A percentile compares a stretch with the other conserved stretches of the same genome.
Evolutionary conservation across 2,888 invertebrate species (phyloP).

Genomic region (Caenorhabditis macrosperma): DNA sequence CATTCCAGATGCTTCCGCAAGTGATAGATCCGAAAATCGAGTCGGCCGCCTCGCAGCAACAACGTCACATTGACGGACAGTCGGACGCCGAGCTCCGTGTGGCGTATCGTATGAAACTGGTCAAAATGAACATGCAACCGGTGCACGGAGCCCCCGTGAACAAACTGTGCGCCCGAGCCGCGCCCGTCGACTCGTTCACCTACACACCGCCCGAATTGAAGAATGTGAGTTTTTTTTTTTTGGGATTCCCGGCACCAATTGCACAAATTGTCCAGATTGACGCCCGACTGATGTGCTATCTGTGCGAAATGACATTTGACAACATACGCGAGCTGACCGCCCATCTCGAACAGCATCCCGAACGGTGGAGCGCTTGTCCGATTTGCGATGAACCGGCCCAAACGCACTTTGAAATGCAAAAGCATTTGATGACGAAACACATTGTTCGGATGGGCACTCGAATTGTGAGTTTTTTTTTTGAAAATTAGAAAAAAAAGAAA

Average conservation of each 20-base stretch:
- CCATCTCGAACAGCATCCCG: slow-evolving; percentile 41
- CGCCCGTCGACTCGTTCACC: not conserved
- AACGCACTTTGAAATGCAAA: slow-evolving; percentile 35
- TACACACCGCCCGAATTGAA: not conserved
- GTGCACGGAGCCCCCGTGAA: not conserved
- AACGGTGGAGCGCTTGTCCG: slow-evolving; percentile 36
- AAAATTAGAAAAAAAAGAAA: not conserved
- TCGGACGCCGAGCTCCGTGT: not conserved
- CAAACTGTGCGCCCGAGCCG: not conserved
- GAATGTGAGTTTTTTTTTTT: not conserved
- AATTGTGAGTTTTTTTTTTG: not conserved
- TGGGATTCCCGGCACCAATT: not conserved
- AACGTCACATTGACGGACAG: not conserved
- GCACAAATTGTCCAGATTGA: slow-evolving; percentile 6
- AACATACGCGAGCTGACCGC: not conserved
- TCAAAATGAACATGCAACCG: not conserved
- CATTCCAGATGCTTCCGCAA: not conserved
- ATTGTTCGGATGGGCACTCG: not conserved
- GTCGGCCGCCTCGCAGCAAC: not conserved
- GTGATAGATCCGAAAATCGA: not conserved
- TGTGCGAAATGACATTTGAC: slow-evolving; percentile 38
- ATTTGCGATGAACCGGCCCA: slow-evolving; percentile 14
- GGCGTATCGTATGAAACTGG: slow-evolving; percentile 1
- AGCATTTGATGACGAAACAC: slow-evolving; percentile 14
- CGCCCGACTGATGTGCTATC: slow-evolving; percentile 28